Base-by-base conservation (phyloP, 2,797 vertebrate genomes). In the Poeciliopsis infans region DNA sequence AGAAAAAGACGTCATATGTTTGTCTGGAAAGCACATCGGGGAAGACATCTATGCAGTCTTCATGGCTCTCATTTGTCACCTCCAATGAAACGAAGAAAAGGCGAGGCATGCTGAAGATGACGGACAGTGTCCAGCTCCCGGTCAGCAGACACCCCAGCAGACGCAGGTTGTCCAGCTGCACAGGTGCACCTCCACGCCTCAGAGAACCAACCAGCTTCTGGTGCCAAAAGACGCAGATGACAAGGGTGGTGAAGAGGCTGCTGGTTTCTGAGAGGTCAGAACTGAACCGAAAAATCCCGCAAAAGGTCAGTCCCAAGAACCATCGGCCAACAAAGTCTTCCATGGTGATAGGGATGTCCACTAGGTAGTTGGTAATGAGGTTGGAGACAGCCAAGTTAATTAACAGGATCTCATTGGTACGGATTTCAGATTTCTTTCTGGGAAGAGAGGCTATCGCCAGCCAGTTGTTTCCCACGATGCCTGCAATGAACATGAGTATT, bases 171-270 rank as follows among this genome's bases (percentile, higher is more conserved):
- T 96, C 96, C 90, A 96, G 80, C 79, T 10, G 88, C 76, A 94
- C 93, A 0, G 93, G 91, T 0, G 92, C 94, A 0, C 94, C 93
- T 1, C 95, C 96, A 0, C 90, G 88, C 31, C 93, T 95, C 13
- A 95, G 80, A 20, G 95, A 96, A 1, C 95, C 94, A 0, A 96
- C 95, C 2, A 96, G 91, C 83, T 96, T 96, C 92, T 96, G 95
- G 84, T 96, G 88, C 96, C 96, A 96, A 84, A 91, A 96, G 2
- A 83, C 1, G 3, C 95, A 95, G 90, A 96, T 96, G 90, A 95
- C 92, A 75, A 96, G 86, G 36, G 96, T 96, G 1, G 95, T 92
- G 85, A 92, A 93, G 88, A 97, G 95, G 92, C 96, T 96, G 94
- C 95, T 96, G 83, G 95, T 96, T 78, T 95, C 94, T 0, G 96